Conservation (phyloP, 2,888 invertebrate genomes). For the Cephus pulcher region DNA sequence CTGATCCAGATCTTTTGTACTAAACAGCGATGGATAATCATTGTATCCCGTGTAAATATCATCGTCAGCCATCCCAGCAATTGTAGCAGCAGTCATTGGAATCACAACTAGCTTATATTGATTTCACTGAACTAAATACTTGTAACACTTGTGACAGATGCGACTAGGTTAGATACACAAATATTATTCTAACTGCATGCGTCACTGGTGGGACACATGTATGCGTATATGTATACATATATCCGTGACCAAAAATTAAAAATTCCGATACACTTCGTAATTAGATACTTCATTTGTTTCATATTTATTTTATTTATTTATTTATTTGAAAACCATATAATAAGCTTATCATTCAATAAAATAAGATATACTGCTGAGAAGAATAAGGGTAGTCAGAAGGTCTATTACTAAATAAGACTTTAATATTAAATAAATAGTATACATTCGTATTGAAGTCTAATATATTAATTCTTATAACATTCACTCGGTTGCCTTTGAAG, state of each 20-base stretch:
- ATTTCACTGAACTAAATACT: background rate
- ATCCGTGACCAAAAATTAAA: background rate
- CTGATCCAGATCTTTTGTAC: constrained; percentile 76
- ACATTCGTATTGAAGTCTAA: background rate
- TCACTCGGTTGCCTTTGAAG: background rate
- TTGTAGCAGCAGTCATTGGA: background rate
- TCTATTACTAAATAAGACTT: background rate
- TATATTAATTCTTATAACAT: background rate
- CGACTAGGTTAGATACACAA: background rate
- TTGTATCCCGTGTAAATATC: constrained; percentile 78
- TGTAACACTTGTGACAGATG: background rate
- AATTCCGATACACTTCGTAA: background rate
- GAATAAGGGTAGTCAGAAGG: background rate
- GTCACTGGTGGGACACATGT: background rate
- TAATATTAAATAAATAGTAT: constrained; percentile 4
- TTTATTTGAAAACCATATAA: no score
- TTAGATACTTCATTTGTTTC: background rate
- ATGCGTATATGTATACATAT: no score
- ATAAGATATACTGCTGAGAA: background rate
- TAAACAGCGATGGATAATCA: constrained; percentile 75
- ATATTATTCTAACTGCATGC: background rate
- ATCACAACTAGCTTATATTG: background rate
- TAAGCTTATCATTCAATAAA: no score
- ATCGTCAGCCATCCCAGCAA: constrained; percentile 68
- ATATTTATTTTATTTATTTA: background rate